Percentiles rank a stretch among this genome's conserved stretches.
phyloP scores from a whole-genome alignment of 2,113 vertebrate species.

The Pleuronectes platessa region DNA sequence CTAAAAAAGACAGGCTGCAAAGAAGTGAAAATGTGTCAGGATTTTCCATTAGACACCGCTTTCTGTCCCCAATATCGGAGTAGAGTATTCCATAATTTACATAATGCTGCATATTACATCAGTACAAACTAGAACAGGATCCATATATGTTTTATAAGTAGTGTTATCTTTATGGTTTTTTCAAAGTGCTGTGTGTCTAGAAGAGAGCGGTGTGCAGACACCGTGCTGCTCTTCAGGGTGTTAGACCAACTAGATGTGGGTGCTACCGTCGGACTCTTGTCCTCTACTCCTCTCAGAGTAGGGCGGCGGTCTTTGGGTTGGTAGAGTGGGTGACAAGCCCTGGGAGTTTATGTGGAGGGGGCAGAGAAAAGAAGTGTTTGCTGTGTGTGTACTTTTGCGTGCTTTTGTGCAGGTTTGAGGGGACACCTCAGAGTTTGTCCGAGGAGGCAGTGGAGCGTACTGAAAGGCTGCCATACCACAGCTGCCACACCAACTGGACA shows the following conservation, averaged over 20 bases:
- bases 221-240: slow-evolving; percentile 49
- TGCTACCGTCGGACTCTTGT: slow-evolving; percentile 37
- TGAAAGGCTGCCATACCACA: slow-evolving; percentile 68
- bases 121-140: slow-evolving; percentile 69
- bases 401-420: slow-evolving; percentile 38
- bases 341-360: not conserved
- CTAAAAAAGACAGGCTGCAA: slow-evolving; percentile 20
- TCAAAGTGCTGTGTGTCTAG: slow-evolving; percentile 37
- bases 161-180: slow-evolving; percentile 49
- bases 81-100: slow-evolving; percentile 66
- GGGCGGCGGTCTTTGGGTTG: slow-evolving; percentile 49
- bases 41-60: slow-evolving; percentile 52
- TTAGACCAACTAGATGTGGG: slow-evolving; percentile 58
- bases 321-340: slow-evolving; percentile 52
- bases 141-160: slow-evolving; percentile 73
- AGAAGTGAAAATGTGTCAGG: slow-evolving; percentile 61
- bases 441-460: slow-evolving; percentile 71
- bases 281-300: slow-evolving; percentile 54
- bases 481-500: slow-evolving; percentile 71
- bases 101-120: slow-evolving; percentile 75
- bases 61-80: slow-evolving; percentile 51
- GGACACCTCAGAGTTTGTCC: slow-evolving; percentile 70
- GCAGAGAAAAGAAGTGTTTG: slow-evolving; percentile 2
- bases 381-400: slow-evolving; percentile 20
- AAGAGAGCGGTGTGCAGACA: slow-evolving; percentile 32